Evolutionary conservation across 1,140 invertebrate genomes (phyloP), one percentile per base, ranked within the genome.

Genomic region (Drosophila sechellia): DNA sequence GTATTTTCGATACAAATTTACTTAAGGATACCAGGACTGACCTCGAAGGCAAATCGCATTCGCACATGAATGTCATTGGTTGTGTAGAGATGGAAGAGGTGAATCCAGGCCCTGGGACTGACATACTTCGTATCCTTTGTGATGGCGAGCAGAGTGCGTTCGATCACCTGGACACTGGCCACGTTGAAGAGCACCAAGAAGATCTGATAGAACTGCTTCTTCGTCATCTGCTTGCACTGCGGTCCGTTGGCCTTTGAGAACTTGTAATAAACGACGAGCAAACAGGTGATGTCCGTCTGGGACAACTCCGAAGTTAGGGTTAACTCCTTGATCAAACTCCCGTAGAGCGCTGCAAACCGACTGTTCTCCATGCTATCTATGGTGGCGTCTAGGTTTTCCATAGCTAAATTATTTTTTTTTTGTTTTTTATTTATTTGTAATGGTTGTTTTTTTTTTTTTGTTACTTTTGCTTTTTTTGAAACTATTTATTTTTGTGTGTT

Each of bases 261-360:
- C 25, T 78, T 78, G 39, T 78, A 74, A 37, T 76, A 78, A n/a
- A 78, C 59, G 35, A 75, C 42, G 0, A 78, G 56, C n/a, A 78
- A 43, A 13, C 64, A 70, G 17, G 48, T 64, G 15, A 78, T 37
- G 13, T 78, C 76, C 17, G 46, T 71, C 2, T 55, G 71, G 0
- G 71, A 35, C 25, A 74, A 25, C 6, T 55, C 50, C 12, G 50
- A 25, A 15, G 20, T 50, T 10, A 22, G 27, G 0, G 43, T 4
- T n/a, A 65, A 37, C 31, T 75, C 56, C 45, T 45, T 45, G 11
- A 71, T 40, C 31, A 75, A 27, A 11, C 46, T 42, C 13, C 53
- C 39, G 10, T 71, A 75, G 10, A 64, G 31, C 10, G 58, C 54
- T 2, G 20, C 46, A 58, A 74, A 74, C 3, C 71, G 71, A 11